Percentiles rank a stretch among this genome's conserved stretches.
phyloP scores from a whole-genome alignment of 1,140 invertebrate genomes.

The Globodera rostochiensis region DNA sequence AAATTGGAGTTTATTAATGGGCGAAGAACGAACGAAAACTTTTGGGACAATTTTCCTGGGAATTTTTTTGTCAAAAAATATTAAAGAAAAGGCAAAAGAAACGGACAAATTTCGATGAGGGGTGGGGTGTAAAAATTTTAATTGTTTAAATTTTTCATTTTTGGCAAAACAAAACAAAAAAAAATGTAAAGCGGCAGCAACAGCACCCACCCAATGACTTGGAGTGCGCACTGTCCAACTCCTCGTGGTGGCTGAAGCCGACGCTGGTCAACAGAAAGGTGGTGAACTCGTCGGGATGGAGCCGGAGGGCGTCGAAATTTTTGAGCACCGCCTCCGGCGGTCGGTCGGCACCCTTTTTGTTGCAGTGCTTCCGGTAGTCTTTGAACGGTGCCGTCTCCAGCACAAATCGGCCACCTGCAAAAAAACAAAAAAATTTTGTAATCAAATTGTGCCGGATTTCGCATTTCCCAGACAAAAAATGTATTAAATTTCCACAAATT shows the following conservation, averaged over 20 bases:
- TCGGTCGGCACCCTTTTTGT: constrained; percentile 31
- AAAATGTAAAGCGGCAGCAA: too few species aligned
- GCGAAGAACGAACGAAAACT: too few species aligned
- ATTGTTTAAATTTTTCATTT: too few species aligned
- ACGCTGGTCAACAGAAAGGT: constrained; percentile 45
- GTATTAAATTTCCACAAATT: neutral
- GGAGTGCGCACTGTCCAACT: constrained; percentile 37
- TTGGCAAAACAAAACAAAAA: too few species aligned
- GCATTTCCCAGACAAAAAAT: neutral
- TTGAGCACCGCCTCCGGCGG: constrained; percentile 35
- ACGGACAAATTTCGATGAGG: too few species aligned
- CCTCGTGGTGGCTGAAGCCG: constrained; percentile 46
- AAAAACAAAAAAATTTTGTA: neutral
- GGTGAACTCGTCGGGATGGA: constrained; percentile 58
- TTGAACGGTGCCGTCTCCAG: constrained; percentile 84
- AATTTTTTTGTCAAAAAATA: too few species aligned
- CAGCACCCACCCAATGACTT: constrained; percentile 28
- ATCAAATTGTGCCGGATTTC: neutral
- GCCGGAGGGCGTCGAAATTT: constrained; percentile 49
- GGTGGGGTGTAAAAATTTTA: too few species aligned
- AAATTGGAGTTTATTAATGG: too few species aligned
- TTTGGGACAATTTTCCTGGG: too few species aligned
- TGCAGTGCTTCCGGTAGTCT: constrained; percentile 51
- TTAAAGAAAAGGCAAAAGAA: too few species aligned
- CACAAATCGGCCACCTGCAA: constrained; percentile 84